These are phyloP conservation scores for Lissonota sp. DNA, from an alignment of 2,888 invertebrate species.

Conservation along the genomic window DNA sequence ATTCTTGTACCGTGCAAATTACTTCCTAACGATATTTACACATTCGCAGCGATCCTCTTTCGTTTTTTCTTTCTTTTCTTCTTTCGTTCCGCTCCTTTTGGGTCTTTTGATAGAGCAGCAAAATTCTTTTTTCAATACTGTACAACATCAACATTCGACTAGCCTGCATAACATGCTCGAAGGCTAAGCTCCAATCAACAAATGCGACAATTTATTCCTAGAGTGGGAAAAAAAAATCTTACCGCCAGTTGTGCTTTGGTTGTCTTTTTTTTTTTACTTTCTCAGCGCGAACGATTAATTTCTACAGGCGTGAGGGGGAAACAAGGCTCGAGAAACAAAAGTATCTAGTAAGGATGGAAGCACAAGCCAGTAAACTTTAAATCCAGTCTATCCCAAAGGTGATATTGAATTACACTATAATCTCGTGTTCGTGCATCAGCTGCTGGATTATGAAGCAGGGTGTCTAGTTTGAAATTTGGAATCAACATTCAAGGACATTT, in stretches of 20 bases:
- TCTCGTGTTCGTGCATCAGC: too few species aligned
- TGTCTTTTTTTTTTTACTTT: constrained; percentile 17
- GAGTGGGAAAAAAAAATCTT: background rate
- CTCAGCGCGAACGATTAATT: background rate
- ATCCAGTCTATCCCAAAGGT: too few species aligned
- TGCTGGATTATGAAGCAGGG: too few species aligned
- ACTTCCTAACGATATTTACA: too few species aligned
- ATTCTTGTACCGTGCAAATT: constrained; percentile 32
- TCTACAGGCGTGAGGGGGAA: constrained; percentile 19
- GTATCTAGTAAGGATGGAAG: constrained; percentile 43
- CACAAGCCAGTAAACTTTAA: constrained; percentile 45
- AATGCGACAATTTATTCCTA: constrained; percentile 69
- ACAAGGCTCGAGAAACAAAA: constrained; percentile 9
- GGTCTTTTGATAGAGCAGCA: too few species aligned
- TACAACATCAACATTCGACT: constrained; percentile 81
- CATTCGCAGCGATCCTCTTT: background rate
- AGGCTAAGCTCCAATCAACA: constrained; percentile 76
- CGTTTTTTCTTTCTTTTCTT: constrained; percentile 64
- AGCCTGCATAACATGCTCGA: constrained; percentile 78
- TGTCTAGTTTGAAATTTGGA: too few species aligned
- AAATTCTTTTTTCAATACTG: constrained; percentile 63
- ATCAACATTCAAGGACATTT: too few species aligned
- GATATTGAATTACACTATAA: too few species aligned
- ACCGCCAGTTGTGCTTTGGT: background rate
- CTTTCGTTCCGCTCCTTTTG: background rate